phyloP scores from a whole-genome alignment of 2,113 vertebrate species.

The Pangasianodon hypophthalmus region DNA sequence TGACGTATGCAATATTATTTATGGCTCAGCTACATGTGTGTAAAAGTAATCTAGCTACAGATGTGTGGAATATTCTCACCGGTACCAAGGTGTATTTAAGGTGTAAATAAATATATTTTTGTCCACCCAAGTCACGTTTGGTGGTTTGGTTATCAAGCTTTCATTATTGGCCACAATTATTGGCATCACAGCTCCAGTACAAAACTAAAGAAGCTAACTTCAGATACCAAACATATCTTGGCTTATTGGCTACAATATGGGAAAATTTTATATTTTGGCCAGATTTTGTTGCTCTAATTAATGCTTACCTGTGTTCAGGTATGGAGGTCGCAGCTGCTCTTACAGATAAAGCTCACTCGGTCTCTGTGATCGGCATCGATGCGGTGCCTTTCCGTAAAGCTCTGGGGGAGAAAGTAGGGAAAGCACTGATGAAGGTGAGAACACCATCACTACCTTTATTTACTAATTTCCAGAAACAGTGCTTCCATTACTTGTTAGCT shows the following conservation, averaged over 20 bases:
- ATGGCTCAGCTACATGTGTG: not conserved
- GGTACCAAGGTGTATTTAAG: not conserved
- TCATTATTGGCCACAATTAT: not conserved
- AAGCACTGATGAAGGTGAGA: constrained; percentile 91
- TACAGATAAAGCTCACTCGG: constrained; percentile 91
- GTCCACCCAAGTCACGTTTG: not conserved
- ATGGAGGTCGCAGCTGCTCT: constrained; percentile 97
- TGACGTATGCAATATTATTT: not conserved
- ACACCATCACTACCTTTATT: not conserved
- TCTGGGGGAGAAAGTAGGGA: constrained; percentile 92
- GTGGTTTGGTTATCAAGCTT: not conserved
- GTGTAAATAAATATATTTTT: not conserved
- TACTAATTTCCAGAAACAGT: not conserved
- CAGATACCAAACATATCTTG: not conserved
- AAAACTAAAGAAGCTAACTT: not conserved
- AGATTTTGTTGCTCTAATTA: not conserved
- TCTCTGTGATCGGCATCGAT: constrained; percentile 92
- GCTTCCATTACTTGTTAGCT: not conserved
- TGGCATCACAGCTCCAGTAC: not conserved
- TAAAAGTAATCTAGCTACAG: not conserved
- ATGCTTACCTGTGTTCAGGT: constrained; percentile 70
- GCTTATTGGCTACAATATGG: not conserved
- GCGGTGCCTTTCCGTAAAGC: constrained; percentile 88
- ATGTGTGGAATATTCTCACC: not conserved
- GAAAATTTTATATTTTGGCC: not conserved